phyloP scores from a whole-genome alignment of 2,797 vertebrate species.

The Mastacembelus armatus region DNA sequence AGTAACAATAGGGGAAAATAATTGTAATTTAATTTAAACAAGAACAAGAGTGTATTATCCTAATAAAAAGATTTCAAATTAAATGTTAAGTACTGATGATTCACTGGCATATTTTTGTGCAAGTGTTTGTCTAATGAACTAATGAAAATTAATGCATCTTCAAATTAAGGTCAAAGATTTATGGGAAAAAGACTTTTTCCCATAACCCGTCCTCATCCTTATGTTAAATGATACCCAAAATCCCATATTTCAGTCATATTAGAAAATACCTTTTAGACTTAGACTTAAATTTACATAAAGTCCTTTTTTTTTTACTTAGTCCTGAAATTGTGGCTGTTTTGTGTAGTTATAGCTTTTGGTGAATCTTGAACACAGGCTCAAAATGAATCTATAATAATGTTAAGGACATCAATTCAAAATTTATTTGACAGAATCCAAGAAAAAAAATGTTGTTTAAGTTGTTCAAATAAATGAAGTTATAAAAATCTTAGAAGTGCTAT shows the following conservation, averaged over 20 bases:
- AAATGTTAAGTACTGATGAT: background rate
- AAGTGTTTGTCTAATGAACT: no score
- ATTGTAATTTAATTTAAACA: conserved; percentile 16
- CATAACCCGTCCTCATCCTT: no score
- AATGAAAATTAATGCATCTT: no score
- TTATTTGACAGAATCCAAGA: background rate
- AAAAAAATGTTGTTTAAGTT: background rate
- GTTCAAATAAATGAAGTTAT: no score
- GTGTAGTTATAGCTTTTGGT: conserved; percentile 11
- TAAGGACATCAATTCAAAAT: conserved; percentile 8
- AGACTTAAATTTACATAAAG: background rate
- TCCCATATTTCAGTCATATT: no score
- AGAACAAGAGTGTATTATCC: background rate
- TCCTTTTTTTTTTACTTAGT: background rate
- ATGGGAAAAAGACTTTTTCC: no score
- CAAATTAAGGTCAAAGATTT: background rate
- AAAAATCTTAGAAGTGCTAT: no score
- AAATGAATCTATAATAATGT: background rate
- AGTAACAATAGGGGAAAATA: conserved; percentile 50
- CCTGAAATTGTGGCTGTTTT: background rate
- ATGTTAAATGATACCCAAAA: no score
- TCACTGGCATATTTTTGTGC: conserved; percentile 27
- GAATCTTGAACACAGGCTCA: background rate
- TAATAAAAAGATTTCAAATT: conserved; percentile 17
- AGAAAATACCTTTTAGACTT: background rate